Conservation (phyloP, 1,140 invertebrate species). For the Ostrea edulis region DNA sequence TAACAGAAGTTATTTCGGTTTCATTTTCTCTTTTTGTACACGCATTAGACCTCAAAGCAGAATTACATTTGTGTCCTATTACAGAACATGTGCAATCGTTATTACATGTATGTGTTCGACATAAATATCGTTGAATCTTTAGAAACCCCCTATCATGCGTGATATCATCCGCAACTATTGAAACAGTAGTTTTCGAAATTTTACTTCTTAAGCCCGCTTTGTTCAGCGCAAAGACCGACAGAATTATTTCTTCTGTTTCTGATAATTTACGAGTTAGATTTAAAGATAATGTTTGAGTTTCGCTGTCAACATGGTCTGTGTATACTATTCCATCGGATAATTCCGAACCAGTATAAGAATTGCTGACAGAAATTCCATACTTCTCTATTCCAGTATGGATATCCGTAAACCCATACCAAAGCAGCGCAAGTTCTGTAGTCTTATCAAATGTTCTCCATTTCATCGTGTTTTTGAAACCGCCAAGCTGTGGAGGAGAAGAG, state of each 20-base stretch:
- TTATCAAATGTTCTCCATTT: not conserved
- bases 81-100: slow-evolving; percentile 1
- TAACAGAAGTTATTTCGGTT: not conserved
- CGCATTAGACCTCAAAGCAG: no score
- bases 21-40: not conserved
- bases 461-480: slow-evolving; percentile 37
- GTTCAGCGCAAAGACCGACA: not conserved
- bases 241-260: slow-evolving; percentile 10
- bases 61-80: not conserved
- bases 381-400: slow-evolving; percentile 12
- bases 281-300: not conserved
- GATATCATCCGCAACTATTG: not conserved
- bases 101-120: not conserved
- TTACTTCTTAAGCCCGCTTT: not conserved
- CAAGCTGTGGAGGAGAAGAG: slow-evolving; percentile 48
- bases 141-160: not conserved
- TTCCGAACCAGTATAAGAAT: slow-evolving; percentile 29
- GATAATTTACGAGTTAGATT: not conserved
- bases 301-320: not conserved
- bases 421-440: not conserved
- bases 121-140: not conserved
- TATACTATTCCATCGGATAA: not conserved
- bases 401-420: slow-evolving; percentile 46
- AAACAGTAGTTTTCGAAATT: not conserved
- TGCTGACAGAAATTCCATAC: slow-evolving; percentile 37